Evolutionary conservation across 1,140 invertebrate species (phyloP), one percentile per base, ranked within the genome.

Genomic region (Reticulitermes speratus): DNA sequence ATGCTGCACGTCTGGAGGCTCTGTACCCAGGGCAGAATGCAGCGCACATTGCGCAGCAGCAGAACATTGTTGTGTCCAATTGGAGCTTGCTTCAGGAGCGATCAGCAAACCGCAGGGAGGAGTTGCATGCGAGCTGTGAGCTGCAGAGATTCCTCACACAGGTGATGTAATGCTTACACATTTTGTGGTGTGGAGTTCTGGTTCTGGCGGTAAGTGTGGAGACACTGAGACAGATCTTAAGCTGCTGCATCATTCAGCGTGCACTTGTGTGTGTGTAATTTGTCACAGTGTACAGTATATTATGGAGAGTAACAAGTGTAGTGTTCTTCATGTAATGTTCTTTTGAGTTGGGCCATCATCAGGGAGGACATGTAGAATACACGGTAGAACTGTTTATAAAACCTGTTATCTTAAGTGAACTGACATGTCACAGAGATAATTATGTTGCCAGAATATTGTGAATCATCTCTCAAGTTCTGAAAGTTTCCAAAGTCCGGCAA

Each of bases 1-100:
- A 99, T 90, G 97, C 97, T 0, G 94, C 94, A 0, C 93, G 96
- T 86, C 93, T 99, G 55, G 96, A 98, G 90, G 93, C 94, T 12
- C 92, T 96, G 16, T 99, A 99, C 92, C 98, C 98, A 0, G 97
- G 97, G 2, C 96, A 95, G 52, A 99, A 99, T 91, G 97, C 97
- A 0, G 93, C 95, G 83, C 96, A 98, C 87, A 98, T 99, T 87
- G 94, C 94, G 38, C 94, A 97, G 89, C 95, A 99, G 89, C 95
- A 97, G 90, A 93, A 94, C 38, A 94, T 96, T 23, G 96, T 99
- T 0, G 92, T 97, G 0, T 94, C 96, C 9, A 96, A 96, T 87
- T 99, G 98, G 98, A 94, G 95, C 83, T 94, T 95, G 82, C 91
- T 99, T 21, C 97, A 98, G 88, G 94, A 97, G 87, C 93, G 95